These are phyloP conservation scores for Channa argus DNA, from an alignment of 2,113 vertebrate species.

Conservation along the genomic window DNA sequence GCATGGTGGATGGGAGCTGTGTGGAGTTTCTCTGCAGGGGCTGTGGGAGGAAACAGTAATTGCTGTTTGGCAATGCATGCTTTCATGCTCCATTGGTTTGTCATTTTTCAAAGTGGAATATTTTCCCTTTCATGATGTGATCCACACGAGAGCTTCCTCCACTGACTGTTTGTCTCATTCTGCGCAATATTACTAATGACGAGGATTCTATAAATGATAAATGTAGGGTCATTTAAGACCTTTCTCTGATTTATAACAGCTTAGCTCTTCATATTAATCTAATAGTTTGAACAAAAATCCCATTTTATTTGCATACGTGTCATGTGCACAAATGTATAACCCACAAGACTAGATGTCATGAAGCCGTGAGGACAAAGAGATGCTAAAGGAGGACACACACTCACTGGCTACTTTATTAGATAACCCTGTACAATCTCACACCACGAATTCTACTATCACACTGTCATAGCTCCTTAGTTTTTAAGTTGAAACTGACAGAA, in stretches of 20 bases:
- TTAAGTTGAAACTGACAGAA: too few species aligned
- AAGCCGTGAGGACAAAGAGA: too few species aligned
- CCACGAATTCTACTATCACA: too few species aligned
- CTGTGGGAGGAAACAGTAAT: slow-evolving; percentile 61
- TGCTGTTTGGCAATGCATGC: slow-evolving; percentile 73
- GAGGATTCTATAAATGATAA: slow-evolving; percentile 10
- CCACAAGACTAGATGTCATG: too few species aligned
- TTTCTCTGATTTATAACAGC: background rate
- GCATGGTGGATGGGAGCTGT: slow-evolving; percentile 32
- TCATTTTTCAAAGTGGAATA: slow-evolving; percentile 73
- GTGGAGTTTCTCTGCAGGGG: slow-evolving; percentile 66
- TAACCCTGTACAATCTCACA: too few species aligned
- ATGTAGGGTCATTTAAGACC: slow-evolving; percentile 1
- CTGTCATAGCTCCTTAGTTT: too few species aligned
- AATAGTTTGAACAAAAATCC: too few species aligned
- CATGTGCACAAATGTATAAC: too few species aligned
- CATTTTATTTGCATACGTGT: too few species aligned
- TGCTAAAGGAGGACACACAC: too few species aligned
- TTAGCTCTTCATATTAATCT: too few species aligned
- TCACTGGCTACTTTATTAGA: too few species aligned
- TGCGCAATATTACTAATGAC: slow-evolving; percentile 41
- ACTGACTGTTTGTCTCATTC: slow-evolving; percentile 57
- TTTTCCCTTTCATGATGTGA: slow-evolving; percentile 65
- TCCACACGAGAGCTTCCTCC: slow-evolving; percentile 66
- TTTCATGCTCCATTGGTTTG: slow-evolving; percentile 77